phyloP scores from a whole-genome alignment of 2,113 vertebrate species.

The Ornithorhynchus anatinus region DNA sequence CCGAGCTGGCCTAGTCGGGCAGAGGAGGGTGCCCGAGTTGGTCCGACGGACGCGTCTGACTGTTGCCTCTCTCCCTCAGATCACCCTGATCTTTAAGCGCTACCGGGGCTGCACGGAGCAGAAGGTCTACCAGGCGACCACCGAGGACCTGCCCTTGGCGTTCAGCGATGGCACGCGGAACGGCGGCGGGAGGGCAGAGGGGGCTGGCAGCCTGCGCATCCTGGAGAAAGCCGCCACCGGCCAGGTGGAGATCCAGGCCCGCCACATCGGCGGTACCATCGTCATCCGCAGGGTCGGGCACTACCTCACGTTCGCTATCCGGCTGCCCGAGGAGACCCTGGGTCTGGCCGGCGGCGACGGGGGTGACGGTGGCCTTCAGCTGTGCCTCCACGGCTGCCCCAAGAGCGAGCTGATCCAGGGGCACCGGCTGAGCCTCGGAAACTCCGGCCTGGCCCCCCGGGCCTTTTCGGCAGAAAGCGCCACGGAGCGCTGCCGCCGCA shows the following conservation, averaged over 20 bases:
- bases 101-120: constrained; percentile 80
- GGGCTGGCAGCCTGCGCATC: constrained; percentile 70
- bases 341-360: constrained; percentile 70
- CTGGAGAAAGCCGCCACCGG: constrained; percentile 62
- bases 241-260: constrained; percentile 79
- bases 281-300: constrained; percentile 79
- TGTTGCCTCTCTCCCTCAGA: constrained; percentile 55
- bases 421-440: constrained; percentile 71
- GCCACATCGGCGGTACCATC: constrained; percentile 78
- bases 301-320: constrained; percentile 84
- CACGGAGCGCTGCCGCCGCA: constrained; percentile 76
- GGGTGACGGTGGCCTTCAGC: constrained; percentile 75
- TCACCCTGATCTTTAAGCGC: constrained; percentile 82
- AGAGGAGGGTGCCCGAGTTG: background rate
- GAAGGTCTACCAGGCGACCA: constrained; percentile 83
- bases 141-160: constrained; percentile 75
- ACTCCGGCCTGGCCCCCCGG: constrained; percentile 57
- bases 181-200: constrained; percentile 61
- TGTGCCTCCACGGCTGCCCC: constrained; percentile 82
- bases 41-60: no score
- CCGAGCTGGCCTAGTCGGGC: background rate
- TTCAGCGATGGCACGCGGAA: constrained; percentile 79
- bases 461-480: constrained; percentile 76
- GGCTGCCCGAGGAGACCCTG: constrained; percentile 76
- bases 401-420: constrained; percentile 81